Evolutionary conservation across 2,113 vertebrate genomes (phyloP).

Genomic region (Paracanthobrama guichenoti): DNA sequence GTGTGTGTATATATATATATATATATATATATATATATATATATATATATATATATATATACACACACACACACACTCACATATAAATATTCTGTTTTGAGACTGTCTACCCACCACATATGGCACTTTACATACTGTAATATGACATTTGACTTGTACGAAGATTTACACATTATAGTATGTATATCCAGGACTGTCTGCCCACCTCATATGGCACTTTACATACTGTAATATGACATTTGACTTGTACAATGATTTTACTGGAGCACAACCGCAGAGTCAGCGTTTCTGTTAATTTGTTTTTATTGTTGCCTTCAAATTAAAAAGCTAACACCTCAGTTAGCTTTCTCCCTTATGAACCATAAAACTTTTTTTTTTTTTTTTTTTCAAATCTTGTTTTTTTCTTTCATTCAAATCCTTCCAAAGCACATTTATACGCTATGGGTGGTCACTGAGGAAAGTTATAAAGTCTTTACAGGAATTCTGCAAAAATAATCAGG

Average conservation of each 20-base stretch:
- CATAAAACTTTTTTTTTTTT: not conserved
- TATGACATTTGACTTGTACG: too few species aligned
- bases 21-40: too few species aligned
- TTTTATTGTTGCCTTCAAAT: not conserved
- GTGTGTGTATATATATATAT: too few species aligned
- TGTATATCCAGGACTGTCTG: not conserved
- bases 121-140: too few species aligned
- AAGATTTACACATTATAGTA: not conserved
- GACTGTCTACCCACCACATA: not conserved
- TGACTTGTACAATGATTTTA: not conserved
- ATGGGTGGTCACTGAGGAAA: not conserved
- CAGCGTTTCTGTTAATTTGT: not conserved
- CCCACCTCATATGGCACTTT: not conserved
- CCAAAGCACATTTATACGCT: not conserved
- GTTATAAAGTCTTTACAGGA: not conserved
- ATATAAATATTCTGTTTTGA: too few species aligned
- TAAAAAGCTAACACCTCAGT: not conserved
- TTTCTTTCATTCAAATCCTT: not conserved
- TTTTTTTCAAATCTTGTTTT: too few species aligned
- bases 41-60: not conserved
- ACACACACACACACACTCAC: too few species aligned
- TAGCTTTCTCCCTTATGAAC: not conserved
- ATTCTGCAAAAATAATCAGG: not conserved
- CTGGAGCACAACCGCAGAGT: not conserved
- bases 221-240: not conserved